Base-by-base conservation (phyloP, 64 coral and sea anemone species). In the Trachythela sp. region DNA sequence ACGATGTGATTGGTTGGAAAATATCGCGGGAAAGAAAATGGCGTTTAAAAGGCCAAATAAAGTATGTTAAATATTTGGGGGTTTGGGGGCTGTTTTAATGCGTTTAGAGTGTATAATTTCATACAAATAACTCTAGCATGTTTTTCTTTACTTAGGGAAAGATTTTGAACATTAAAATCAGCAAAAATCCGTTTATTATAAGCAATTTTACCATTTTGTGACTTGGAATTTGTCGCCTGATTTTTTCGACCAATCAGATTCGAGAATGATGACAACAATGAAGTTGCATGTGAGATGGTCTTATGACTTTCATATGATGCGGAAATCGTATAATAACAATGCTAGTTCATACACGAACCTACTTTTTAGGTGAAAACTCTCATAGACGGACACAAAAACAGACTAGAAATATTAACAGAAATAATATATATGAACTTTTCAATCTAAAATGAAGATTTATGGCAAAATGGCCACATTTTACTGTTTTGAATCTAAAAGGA, bases 1-100 rank as follows among this genome's bases (percentile, higher is more conserved):
- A 29, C 37, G 34, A 80, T 80, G 0, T 80, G 75, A 80, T 80
- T 80, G 75, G 75, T 80, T 35, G 34, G 35, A 8, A 37, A 7
- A 80, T 80, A 37, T 80, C 75, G 75, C 75, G 75, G 75, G 33
- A 80, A 38, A 80, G 6, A 64, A 26, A 24, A 64, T 64, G 24
- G 56, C 24, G 24, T n/a, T 64, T 64, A 64, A 64, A 64, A 18
- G 24, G 18, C 56, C 13, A 64, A 64, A 27, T 64, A 64, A 64
- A 64, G 22, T 64, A 64, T 64, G 56, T 64, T 6, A 64, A 64
- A 64, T 18, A 64, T 64, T 64, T 64, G 20, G 1, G 8, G 6
- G 8, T 64, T 64, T 64, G 8, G 20, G 0, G 3, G 2, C 20
- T 30, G 30, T 36, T 80, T 39, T 37, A 14, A 80, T 0, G 30